Conservation (phyloP, 2,888 invertebrate species). For the Gisinianus flammeolus region DNA sequence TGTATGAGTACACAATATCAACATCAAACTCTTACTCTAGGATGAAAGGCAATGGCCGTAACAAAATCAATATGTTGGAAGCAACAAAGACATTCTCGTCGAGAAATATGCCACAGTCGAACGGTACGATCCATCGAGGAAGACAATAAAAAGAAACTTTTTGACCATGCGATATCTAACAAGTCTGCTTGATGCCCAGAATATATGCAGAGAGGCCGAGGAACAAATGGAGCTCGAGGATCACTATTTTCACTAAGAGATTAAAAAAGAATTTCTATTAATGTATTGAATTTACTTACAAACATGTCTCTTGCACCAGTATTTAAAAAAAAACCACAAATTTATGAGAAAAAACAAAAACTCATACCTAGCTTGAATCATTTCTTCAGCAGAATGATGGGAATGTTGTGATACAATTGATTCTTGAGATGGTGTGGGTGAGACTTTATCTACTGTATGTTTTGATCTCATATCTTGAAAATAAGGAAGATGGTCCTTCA, state of each 20-base stretch:
- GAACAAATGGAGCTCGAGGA: conserved; percentile 73
- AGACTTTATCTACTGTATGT: conserved; percentile 88
- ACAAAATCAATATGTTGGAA: conserved; percentile 99
- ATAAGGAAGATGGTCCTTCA: conserved; percentile 85
- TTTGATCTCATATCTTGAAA: conserved; percentile 97
- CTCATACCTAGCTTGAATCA: conserved; percentile 51
- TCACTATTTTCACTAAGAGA: conserved; percentile 55
- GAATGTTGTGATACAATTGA: conserved; percentile 79
- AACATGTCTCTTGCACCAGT: too few relatives aligned
- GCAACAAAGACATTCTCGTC: conserved; percentile 96
- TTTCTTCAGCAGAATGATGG: conserved; percentile 58
- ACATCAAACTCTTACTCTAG: conserved; percentile 66
- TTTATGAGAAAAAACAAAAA: background rate
- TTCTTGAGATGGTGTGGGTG: conserved; percentile 91
- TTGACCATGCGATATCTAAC: conserved; percentile 97
- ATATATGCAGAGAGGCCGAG: conserved; percentile 89
- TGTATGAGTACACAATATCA: background rate
- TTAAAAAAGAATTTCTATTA: conserved; percentile 26
- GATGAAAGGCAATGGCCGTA: conserved; percentile 98
- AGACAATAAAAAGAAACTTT: conserved; percentile 96
- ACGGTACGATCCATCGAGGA: conserved; percentile 99
- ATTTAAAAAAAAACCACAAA: background rate
- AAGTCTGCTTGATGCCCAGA: conserved; percentile 95
- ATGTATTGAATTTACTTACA: background rate
- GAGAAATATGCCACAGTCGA: conserved; percentile 94